These are phyloP conservation scores for Lasius fuliginosus DNA, from an alignment of 2,888 invertebrate species.

Conservation along the genomic window DNA sequence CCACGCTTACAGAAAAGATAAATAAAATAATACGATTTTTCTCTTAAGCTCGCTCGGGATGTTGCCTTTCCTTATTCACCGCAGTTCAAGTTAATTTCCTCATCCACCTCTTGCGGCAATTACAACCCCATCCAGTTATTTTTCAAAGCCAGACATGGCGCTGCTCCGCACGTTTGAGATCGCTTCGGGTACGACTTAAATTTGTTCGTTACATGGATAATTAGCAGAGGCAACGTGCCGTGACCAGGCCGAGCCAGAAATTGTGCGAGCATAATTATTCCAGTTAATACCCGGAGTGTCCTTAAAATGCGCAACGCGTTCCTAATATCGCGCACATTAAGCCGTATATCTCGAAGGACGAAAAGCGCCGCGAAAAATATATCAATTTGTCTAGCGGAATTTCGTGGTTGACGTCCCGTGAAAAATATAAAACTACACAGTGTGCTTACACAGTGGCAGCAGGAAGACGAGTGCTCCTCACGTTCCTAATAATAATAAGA, in stretches of 20 bases:
- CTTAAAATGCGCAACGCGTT: conserved; percentile 16
- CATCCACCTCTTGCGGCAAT: conserved; percentile 53
- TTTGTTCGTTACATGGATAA: conserved; percentile 74
- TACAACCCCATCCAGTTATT: conserved; percentile 58
- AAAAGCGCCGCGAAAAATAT: conserved; percentile 42
- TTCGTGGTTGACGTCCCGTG: conserved; percentile 50
- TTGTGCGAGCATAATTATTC: conserved; percentile 67
- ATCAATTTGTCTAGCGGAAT: conserved; percentile 51
- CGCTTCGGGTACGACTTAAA: conserved; percentile 64
- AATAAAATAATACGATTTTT: conserved; percentile 51
- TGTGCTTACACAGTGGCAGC: conserved; percentile 28
- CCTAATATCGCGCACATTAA: conserved; percentile 49
- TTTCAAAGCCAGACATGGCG: conserved; percentile 51
- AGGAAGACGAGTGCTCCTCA: conserved; percentile 34
- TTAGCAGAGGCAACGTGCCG: conserved; percentile 71
- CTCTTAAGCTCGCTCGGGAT: conserved; percentile 39
- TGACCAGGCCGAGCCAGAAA: conserved; percentile 60
- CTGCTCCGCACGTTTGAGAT: conserved; percentile 53
- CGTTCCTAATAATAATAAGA: conserved; percentile 63
- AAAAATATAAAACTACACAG: conserved; percentile 43
- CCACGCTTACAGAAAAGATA: conserved; percentile 6
- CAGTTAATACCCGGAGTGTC: conserved; percentile 50
- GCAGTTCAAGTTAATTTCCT: conserved; percentile 54
- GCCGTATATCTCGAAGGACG: conserved; percentile 27
- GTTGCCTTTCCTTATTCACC: conserved; percentile 44